Conservation (phyloP, 2,888 invertebrate species). For the Lasioglossum malachurum region DNA sequence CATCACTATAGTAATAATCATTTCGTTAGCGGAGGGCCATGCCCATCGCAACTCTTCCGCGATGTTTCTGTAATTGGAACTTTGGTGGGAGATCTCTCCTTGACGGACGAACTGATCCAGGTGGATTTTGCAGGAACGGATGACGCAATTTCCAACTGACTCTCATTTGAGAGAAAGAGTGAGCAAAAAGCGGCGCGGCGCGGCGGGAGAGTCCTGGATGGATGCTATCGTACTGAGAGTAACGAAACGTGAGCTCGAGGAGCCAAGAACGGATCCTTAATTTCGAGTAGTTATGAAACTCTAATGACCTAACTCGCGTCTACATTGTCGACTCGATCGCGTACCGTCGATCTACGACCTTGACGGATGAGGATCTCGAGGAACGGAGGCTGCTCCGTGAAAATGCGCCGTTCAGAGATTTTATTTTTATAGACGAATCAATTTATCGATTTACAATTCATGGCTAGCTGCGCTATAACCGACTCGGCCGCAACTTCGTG, state of each 20-base stretch:
- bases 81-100: conserved; percentile 60
- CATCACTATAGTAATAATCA: conserved; percentile 46
- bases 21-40: conserved; percentile 50
- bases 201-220: not conserved
- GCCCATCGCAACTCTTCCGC: conserved; percentile 63
- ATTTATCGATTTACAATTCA: conserved; percentile 17
- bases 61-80: conserved; percentile 73
- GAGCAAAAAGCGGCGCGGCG: not conserved
- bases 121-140: conserved; percentile 54
- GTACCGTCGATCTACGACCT: not conserved
- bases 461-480: conserved; percentile 18
- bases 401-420: not conserved
- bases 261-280: conserved; percentile 26
- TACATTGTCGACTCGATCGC: not conserved
- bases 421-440: conserved; percentile 5
- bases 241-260: conserved; percentile 21
- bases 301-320: conserved; percentile 12
- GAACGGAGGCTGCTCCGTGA: not conserved
- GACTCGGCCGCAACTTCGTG: not conserved
- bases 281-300: conserved; percentile 41
- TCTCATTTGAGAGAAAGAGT: conserved; percentile 47
- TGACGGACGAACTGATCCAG: conserved; percentile 66
- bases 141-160: conserved; percentile 63
- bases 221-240: conserved; percentile 21
- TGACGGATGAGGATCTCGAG: not conserved